Conservation (phyloP, 2,888 invertebrate genomes). For the Tetramorium bicarinatum region DNA sequence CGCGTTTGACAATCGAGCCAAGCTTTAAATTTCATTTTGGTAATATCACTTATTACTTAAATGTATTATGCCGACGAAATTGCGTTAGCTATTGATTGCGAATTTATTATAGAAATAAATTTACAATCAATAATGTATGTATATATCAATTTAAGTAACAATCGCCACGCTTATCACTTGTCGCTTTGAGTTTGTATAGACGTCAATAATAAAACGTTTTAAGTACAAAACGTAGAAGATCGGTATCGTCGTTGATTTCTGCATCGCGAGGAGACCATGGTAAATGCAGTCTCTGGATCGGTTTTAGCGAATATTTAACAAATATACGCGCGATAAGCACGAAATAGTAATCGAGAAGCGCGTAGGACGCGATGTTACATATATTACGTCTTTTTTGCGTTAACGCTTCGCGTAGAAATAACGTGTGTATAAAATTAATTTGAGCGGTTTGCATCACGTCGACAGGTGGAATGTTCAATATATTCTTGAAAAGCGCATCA, state of each 20-base stretch:
- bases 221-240: constrained; percentile 46
- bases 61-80: constrained; percentile 22
- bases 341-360: background rate
- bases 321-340: constrained; percentile 8
- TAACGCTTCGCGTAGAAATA: background rate
- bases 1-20: background rate
- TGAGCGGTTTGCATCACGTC: background rate
- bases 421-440: constrained; percentile 29
- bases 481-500: background rate
- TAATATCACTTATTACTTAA: constrained; percentile 13
- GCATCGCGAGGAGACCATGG: constrained; percentile 16
- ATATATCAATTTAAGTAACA: constrained; percentile 30
- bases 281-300: constrained; percentile 26
- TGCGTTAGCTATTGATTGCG: constrained; percentile 5
- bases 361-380: background rate
- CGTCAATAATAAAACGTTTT: constrained; percentile 3
- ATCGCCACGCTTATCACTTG: background rate
- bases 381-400: background rate
- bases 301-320: background rate
- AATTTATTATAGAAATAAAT: constrained; percentile 2
- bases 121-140: background rate
- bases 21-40: background rate
- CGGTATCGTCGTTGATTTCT: background rate
- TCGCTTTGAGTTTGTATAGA: background rate
- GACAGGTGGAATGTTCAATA: constrained; percentile 7